phyloP scores from a whole-genome alignment of 2,888 invertebrate genomes.

The Cephus pygmeus region DNA sequence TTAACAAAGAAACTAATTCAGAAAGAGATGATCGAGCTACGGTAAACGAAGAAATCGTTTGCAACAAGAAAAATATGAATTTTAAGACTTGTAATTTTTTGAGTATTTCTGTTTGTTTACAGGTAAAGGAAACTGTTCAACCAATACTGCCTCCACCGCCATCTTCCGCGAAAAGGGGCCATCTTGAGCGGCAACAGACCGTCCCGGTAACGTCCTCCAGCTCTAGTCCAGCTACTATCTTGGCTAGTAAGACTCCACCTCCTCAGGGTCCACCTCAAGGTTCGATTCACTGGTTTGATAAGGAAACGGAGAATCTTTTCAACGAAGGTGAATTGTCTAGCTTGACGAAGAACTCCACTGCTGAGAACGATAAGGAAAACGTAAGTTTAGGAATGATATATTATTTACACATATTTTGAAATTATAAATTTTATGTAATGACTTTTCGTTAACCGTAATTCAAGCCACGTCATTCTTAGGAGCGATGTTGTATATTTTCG shows the following conservation, averaged over 20 bases:
- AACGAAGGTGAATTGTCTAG: slow-evolving; percentile 60
- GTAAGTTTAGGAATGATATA: slow-evolving; percentile 35
- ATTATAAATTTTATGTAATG: neutral
- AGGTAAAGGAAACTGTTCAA: slow-evolving; percentile 58
- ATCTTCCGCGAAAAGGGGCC: slow-evolving; percentile 56
- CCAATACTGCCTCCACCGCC: slow-evolving; percentile 61
- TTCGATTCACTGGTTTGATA: slow-evolving; percentile 66
- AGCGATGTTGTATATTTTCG: neutral
- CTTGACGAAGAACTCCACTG: slow-evolving; percentile 43
- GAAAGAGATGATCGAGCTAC: neutral
- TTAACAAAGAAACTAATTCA: neutral
- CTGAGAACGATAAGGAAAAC: slow-evolving; percentile 54
- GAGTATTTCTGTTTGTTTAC: neutral
- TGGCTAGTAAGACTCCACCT: slow-evolving; percentile 55
- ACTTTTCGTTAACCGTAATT: neutral
- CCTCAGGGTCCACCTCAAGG: slow-evolving; percentile 39
- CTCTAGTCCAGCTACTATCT: slow-evolving; percentile 54
- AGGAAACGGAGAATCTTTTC: slow-evolving; percentile 66
- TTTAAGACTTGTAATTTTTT: neutral
- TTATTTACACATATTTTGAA: neutral
- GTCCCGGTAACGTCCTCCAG: slow-evolving; percentile 51
- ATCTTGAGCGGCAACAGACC: slow-evolving; percentile 59
- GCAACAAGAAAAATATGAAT: neutral
- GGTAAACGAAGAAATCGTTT: neutral
- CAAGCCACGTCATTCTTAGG: neutral